Evolutionary conservation across 2,888 invertebrate species (phyloP), one percentile per base, ranked within the genome.

Genomic region (Conus canariensis): DNA sequence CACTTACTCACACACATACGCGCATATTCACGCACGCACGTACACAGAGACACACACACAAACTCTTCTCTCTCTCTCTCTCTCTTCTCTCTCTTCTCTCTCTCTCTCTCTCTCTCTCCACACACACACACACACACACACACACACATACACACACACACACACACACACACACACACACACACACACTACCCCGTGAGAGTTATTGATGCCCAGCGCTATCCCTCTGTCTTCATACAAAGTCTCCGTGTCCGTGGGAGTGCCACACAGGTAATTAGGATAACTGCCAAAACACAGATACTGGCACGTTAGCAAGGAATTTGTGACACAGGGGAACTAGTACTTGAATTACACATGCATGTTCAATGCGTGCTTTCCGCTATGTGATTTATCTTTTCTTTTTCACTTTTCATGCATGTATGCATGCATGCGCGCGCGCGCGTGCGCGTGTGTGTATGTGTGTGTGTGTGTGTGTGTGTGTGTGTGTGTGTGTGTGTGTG

Each of bases 111-210:
- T 12, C 60, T 10, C 60, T 12, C 19, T 8, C 19, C 77, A 30
- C 25, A 77, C 30, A 77, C 77, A 77, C 77, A 77, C 77, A 77
- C 77, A 30, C 30, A 77, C 30, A 30, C 30, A 16, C 30, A 30
- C 30, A 30, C 80, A 80, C 80, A 30, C 80, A 80, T 6, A 12
- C 10, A 80, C 80, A 80, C 30, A 30, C 30, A 30, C 30, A 80
- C 12, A 80, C 80, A 80, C 80, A 80, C 30, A 30, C 30, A 80
- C 80, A 80, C 74, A 74, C 74, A 74, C 74, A 74, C n/a, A 74
- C 6, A 74, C 74, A 45, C 10, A 25, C 25, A 8, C 5, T 30
- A 80, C 77, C 30, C 30, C 77, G 14, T 80, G 77, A 9, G 77
- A 25, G 12, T 12, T 80, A 30, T 80, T 80, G 14, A 30, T 14